Evolutionary conservation across 2,797 vertebrate genomes (phyloP), one percentile per base, ranked within the genome.

Genomic region (Lagocephalus sceleratus): DNA sequence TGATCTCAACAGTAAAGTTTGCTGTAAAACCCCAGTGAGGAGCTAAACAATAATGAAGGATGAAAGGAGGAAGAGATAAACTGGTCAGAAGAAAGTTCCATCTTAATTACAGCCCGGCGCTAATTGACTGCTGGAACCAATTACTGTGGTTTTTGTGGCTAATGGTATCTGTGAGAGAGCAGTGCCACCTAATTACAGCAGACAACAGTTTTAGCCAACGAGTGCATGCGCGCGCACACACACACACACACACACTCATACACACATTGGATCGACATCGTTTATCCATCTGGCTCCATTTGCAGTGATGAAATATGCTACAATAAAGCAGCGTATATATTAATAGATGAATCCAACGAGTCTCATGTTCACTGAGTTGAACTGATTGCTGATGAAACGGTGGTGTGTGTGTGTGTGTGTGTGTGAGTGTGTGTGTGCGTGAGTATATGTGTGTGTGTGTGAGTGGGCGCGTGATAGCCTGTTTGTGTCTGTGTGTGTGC

Each of bases 121-220:
- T 85, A 83, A 85, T 75, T 83, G 78, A 71, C 71, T 82, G 59
- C 50, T 66, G 51, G 61, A 45, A 57, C 73, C 78, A 79, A 85
- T 84, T 83, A 82, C 73, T 65, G 65, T 55, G 67, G 59, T 63
- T 70, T 78, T 63, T 62, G 53, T 68, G 68, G 71, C 58, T 76
- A 66, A 70, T 66, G 68, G 32, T 70, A 69, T 73, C 61, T 55
- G 65, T 20, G 51, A 61, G 39, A 0, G 48, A 75, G 57, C 46
- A 22, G 5, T 47, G 65, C 57, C 68, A 44, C 55, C 52, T 81
- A 72, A 81, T 85, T 75, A 72, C 51, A 71, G 62, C 1, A 64
- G 60, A 57, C 71, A 73, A 74, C 69, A 74, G 66, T 72, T 65
- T 65, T 66, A 69, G 82, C 78, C 75, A 70, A 71, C 51, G 68